A percentile compares a stretch with the other conserved stretches of the same genome.
These are phyloP conservation scores for Urophycis tenuis DNA, from an alignment of 2,797 vertebrate genomes.

Conservation along the genomic window DNA sequence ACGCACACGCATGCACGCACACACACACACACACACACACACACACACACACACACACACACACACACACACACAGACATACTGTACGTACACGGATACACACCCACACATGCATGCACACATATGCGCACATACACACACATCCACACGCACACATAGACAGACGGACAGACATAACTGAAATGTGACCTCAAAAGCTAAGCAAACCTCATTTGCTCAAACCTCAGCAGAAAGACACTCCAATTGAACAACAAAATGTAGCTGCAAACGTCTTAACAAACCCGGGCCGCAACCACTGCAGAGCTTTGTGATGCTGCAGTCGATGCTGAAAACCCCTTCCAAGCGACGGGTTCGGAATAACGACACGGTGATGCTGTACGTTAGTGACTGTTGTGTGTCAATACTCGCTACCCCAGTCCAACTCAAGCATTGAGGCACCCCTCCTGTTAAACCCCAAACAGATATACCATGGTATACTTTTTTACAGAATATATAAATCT, in stretches of 20 bases:
- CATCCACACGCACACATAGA: not conserved
- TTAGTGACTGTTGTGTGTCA: not conserved
- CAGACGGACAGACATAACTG: not conserved
- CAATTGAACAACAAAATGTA: conserved; percentile 48
- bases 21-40: conserved; percentile 8
- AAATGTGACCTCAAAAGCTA: conserved; percentile 60
- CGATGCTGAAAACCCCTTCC: not conserved
- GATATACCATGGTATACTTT: conserved; percentile 62
- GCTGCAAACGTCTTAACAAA: conserved; percentile 53
- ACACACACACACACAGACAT: not conserved
- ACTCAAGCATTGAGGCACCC: conserved; percentile 35
- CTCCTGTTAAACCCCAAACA: conserved; percentile 41
- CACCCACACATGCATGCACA: conserved; percentile 23
- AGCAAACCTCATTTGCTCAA: conserved; percentile 50
- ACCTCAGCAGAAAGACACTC: conserved; percentile 64
- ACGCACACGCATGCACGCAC: not conserved
- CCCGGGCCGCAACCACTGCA: conserved; percentile 19
- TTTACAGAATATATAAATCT: conserved; percentile 69
- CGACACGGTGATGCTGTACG: not conserved
- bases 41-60: conserved; percentile 3
- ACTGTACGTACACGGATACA: conserved; percentile 5
- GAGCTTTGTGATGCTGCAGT: not conserved
- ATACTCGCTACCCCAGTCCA: conserved; percentile 34
- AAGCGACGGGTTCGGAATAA: not conserved
- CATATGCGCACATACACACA: conserved; percentile 13